phyloP scores from a whole-genome alignment of 2,113 vertebrate genomes.

The Haliaeetus leucogaster region DNA sequence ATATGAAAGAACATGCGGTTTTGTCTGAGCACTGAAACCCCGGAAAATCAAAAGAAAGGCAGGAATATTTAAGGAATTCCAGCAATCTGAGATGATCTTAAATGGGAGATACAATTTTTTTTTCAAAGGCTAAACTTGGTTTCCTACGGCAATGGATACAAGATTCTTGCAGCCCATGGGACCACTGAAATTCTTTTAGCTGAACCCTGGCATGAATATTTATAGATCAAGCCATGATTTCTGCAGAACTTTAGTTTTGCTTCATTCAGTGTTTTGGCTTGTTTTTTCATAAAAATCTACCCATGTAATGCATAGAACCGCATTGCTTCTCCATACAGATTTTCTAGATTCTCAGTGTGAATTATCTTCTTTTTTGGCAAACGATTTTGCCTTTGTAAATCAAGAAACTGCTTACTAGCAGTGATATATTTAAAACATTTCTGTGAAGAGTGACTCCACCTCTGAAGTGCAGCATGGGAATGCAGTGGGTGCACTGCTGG shows the following conservation, averaged over 20 bases:
- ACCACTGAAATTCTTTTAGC: neutral
- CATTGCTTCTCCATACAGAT: neutral
- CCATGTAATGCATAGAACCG: neutral
- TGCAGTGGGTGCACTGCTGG: neutral
- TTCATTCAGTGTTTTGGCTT: neutral
- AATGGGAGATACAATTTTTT: neutral
- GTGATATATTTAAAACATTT: neutral
- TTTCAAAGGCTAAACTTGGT: neutral
- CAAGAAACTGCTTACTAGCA: neutral
- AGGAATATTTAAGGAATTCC: neutral
- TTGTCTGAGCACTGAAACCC: neutral
- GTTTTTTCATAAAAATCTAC: neutral
- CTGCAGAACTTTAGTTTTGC: neutral
- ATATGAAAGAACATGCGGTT: neutral
- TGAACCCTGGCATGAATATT: neutral
- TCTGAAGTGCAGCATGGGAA: conserved; percentile 9
- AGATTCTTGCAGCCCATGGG: neutral
- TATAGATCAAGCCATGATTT: neutral
- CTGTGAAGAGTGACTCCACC: neutral
- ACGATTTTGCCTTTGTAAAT: neutral
- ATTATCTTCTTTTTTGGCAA: neutral
- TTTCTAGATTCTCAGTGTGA: neutral
- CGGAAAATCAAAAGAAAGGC: neutral
- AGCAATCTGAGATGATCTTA: neutral
- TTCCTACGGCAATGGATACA: neutral